Base-by-base conservation (phyloP, 2,888 invertebrate genomes). In the Thumatha senex region DNA sequence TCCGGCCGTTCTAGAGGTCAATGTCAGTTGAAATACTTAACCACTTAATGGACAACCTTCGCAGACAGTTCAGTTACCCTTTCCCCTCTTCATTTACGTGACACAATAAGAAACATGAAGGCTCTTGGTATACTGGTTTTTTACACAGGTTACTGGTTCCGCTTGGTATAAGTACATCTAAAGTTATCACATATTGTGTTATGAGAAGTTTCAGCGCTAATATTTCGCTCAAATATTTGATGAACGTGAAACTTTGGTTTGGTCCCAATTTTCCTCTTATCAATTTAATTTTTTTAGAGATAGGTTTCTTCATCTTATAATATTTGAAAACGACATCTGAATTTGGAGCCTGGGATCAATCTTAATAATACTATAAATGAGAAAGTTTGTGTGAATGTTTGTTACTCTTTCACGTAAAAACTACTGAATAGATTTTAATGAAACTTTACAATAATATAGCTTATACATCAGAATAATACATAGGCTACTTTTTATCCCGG, bases 1-100 rank as follows among this genome's bases (percentile, higher is more conserved):
- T 66, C 48, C 77, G 78, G 76, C 78, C 79, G 80, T 70, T 74
- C 73, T 75, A 78, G 85, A 80, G 88, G 87, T 88, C 88, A 89
- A 86, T 88, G 87, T 86, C 86, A 81, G 76, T 64, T 65, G 71
- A 76, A 77, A 72, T 72, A 73, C 58, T 64, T 72, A 71, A 66
- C 81, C 79, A 79, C 34, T 70, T 40, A 59, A 72, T 38, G 51
- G 10, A 71, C 79, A 80, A 51, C 79, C 70, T 67, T 67, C 53
- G 57, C 58, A 51, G 59, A 67, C 68, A 62, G 64, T 67, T 70
- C 58, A 58, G 67, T 62, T 72, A 72, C 63, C 74, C 72, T 74
- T 72, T 72, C 71, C 70, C 69, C 62, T 49, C 49, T 59, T 59
- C 55, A 56, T 56, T 66, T 63, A 64, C 52, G 54, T 58, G 61